Evolutionary conservation across 2,113 vertebrate genomes (phyloP).

Genomic region (Drymodes brunneopygia): DNA sequence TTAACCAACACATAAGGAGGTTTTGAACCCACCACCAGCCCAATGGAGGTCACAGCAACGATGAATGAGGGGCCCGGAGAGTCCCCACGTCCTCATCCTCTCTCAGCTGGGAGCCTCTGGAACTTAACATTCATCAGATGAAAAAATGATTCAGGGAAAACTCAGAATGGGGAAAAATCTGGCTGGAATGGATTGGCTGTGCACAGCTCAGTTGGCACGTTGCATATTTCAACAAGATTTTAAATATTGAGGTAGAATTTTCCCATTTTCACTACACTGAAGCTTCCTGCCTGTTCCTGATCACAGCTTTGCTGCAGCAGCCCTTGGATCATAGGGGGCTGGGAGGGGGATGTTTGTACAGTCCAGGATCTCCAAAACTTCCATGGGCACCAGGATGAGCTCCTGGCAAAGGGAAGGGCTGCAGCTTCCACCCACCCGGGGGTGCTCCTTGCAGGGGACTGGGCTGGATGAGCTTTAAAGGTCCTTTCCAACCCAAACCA

Average conservation of each 20-base stretch:
- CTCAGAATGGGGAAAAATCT: neutral
- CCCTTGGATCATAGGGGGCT: neutral
- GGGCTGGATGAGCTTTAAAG: neutral
- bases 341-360: fast-evolving
- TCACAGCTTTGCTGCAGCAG: neutral
- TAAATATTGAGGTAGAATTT: neutral
- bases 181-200: neutral
- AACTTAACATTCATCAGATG: neutral
- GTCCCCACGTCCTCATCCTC: neutral
- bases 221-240: neutral
- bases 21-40: neutral
- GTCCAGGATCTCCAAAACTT: neutral
- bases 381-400: neutral
- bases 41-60: fast-evolving
- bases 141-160: neutral
- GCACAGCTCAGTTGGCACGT: neutral
- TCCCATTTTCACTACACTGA: neutral
- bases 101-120: neutral
- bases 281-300: neutral
- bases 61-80: neutral
- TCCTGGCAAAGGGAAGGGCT: neutral
- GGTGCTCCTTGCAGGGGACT: neutral
- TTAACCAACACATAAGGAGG: neutral
- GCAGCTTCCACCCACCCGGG: neutral
- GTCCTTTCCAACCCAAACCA: neutral